Base-by-base conservation (phyloP, 2,797 vertebrate species). In the Danio aesculapii region DNA sequence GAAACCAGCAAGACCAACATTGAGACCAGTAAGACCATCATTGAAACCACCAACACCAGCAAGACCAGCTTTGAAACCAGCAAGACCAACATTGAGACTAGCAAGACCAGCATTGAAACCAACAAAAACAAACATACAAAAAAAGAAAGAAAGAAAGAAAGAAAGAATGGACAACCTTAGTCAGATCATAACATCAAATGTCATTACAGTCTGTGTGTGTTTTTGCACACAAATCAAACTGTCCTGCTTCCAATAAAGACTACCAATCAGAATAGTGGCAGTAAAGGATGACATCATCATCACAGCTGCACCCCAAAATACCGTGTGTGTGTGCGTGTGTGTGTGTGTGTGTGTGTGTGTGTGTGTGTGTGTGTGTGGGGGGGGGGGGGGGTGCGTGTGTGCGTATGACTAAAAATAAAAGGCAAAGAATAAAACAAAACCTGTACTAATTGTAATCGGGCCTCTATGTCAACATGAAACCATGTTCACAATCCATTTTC, bases 211-310 rank as follows among this genome's bases (percentile, higher is more conserved):
- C 61, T 67, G 55, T 52, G 70, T 62, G 55, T 52, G 71, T 50
- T 43, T 73, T 50, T 80, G 75, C 70, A 70, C 68, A 66, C 79
- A 85, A 93, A 94, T 94, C 91, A 93, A 94, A 94, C 92, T 87
- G 87, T 89, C 95, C 96, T 97, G 96, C 94, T 96, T 97, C 95
- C 92, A 96, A 97, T 96, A 96, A 93, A 92, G 91, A 92, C 89
- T 92, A 90, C 95, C 93, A 95, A 96, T 97, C 95, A 95, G 95
- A 92, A 95, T 96, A 95, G 95, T 95, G 93, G 95, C 94, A 92
- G 92, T 94, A 91, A 91, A 86, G 86, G 88, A 94, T 97, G 96
- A 97, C 96, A 95, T 97, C 95, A 97, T 88, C 95, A 95, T 97
- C 95, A 97, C 90, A 95, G 96, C 88, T 92, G 95, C 96, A 97